Base-by-base conservation (phyloP, 2,888 invertebrate genomes). In the Agrotis segetum region DNA sequence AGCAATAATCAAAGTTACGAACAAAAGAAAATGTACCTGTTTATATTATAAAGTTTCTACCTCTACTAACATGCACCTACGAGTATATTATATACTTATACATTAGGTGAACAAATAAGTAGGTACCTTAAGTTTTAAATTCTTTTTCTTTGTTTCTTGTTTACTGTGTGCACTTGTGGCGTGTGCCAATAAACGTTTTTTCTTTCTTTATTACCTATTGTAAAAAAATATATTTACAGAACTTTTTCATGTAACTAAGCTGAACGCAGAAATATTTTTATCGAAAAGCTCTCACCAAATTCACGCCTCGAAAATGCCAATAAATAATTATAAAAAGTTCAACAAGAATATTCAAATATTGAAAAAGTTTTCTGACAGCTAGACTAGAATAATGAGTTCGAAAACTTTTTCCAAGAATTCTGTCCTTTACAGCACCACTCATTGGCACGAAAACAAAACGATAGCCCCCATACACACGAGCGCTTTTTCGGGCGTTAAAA, bases 281-380 rank as follows among this genome's bases (percentile, higher is more conserved):
- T 13, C 21, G 49, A 44, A 62, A 52, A 46, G 0, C 34, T 24
- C 2, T 14, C 34, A 56, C n/a, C 47, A 50, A 60, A 21, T 53
- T 53, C 55, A 55, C 19, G 50, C 47, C 46, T 47, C 34, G 62
- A 47, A 62, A 78, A 66, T 44, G 44, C n/a, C 74, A 74, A 63
- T 74, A 63, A 78, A 63, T 74, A 63, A 78, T 74, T 61, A 74
- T 14, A 61, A 74, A 74, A 78, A 78, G 55, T 74, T 67, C 11
- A 58, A 44, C 21, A 50, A 64, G 44, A 65, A 73, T 62, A 66
- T 74, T 74, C 47, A 63, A 77, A 72, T 60, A 74, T 66, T 70
- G 44, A 56, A 70, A 74, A 77, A 74, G n/a, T 74, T 74, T 69
- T 55, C 44, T 34, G 44, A 62, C 16, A 68, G 64, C 65, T 50